Conservation (phyloP, 2,888 invertebrate species). For the Meteorus colon region DNA sequence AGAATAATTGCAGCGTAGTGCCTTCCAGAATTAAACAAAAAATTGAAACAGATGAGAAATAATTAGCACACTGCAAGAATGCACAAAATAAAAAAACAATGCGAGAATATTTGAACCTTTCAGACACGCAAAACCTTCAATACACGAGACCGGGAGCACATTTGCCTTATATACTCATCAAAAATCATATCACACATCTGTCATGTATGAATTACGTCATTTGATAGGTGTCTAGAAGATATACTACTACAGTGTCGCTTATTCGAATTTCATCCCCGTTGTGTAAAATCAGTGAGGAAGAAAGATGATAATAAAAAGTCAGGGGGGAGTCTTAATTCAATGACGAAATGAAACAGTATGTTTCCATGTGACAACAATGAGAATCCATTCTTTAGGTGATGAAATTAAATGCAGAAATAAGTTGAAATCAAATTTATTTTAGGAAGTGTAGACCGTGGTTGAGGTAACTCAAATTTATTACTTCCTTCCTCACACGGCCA, state of each 20-base stretch:
- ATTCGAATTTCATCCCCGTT: background rate
- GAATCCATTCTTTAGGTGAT: background rate
- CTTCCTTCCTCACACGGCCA: slow-evolving; percentile 29
- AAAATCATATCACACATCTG: slow-evolving; percentile 3
- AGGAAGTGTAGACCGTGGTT: slow-evolving; percentile 22
- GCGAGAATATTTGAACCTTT: background rate
- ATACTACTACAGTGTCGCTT: background rate
- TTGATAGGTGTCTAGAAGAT: background rate
- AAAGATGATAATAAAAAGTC: background rate
- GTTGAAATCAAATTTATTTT: slow-evolving; percentile 20
- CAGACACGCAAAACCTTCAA: background rate
- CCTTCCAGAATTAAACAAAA: background rate
- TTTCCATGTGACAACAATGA: background rate
- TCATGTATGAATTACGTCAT: background rate
- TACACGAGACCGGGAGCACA: background rate
- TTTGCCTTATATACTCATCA: slow-evolving; percentile 17
- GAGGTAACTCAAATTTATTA: slow-evolving; percentile 23
- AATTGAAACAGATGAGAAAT: slow-evolving; percentile 14
- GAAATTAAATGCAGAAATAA: slow-evolving; percentile 10
- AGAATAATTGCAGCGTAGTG: background rate
- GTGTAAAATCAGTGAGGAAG: background rate
- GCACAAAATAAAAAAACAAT: background rate
- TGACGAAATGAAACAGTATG: background rate
- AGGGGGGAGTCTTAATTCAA: background rate
- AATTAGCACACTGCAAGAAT: background rate